Conservation (phyloP, 2,888 invertebrate genomes). For the Macrophya alboannulata region DNA sequence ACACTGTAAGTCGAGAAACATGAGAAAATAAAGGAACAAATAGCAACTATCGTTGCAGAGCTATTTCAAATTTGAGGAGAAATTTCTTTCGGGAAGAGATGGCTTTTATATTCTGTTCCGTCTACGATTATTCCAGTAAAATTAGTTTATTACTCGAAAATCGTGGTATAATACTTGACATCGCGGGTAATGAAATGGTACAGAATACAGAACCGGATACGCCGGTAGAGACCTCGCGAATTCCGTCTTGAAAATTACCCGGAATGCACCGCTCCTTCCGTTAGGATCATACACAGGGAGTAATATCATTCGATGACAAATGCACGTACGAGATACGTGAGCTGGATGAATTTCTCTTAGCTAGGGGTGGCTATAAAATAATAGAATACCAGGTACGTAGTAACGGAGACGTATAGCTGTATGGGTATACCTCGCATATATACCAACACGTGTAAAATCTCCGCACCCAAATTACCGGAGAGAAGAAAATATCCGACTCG, state of each 20-base stretch:
- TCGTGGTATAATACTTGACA: not conserved
- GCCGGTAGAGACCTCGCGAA: not conserved
- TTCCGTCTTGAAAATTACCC: constrained; percentile 37
- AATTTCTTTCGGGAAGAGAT: not conserved
- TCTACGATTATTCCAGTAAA: not conserved
- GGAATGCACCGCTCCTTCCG: constrained; percentile 32
- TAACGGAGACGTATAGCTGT: not conserved
- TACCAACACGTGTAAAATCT: not conserved
- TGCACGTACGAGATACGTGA: constrained; percentile 48
- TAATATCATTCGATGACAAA: constrained; percentile 49
- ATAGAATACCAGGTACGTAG: not conserved
- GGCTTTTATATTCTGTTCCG: too few species aligned
- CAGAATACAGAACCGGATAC: constrained; percentile 4
- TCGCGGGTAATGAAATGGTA: not conserved
- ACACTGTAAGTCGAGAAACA: not conserved
- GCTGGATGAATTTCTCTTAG: constrained; percentile 39
- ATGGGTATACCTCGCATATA: not conserved
- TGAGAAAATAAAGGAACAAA: too few species aligned
- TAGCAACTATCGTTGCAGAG: too few species aligned
- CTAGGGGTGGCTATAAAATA: not conserved
- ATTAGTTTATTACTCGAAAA: not conserved
- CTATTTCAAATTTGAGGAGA: too few species aligned
- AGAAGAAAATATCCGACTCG: not conserved
- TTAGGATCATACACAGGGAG: constrained; percentile 18
- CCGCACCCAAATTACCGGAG: not conserved